Conservation (phyloP, 92 coral and sea anemone genomes). For the Parazoanthus swiftii region DNA sequence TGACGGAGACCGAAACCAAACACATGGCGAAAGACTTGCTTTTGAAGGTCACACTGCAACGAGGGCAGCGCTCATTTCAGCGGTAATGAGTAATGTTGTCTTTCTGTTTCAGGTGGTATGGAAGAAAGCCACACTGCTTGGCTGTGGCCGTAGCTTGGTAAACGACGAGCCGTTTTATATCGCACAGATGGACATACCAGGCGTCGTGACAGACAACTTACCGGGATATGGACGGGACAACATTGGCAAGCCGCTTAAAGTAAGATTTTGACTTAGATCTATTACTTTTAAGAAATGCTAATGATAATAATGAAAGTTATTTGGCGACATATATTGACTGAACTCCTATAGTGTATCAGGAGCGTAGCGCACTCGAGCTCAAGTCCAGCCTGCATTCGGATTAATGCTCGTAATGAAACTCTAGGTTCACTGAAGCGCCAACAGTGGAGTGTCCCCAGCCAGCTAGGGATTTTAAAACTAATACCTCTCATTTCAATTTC, state of each 20-base stretch:
- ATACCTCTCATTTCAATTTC: too few species aligned
- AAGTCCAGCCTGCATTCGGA: too few species aligned
- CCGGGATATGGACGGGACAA: slow-evolving; percentile 61
- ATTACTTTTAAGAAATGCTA: neutral
- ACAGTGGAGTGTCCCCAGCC: too few species aligned
- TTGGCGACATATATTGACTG: neutral
- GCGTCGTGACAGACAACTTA: slow-evolving; percentile 47
- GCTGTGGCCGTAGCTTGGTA: slow-evolving; percentile 72
- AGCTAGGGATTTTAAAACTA: too few species aligned
- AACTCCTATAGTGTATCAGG: neutral
- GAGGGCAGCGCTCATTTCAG: too few species aligned
- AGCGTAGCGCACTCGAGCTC: too few species aligned
- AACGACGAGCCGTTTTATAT: slow-evolving; percentile 84
- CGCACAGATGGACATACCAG: slow-evolving; percentile 81
- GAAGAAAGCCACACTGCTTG: slow-evolving; percentile 68
- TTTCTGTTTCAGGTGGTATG: slow-evolving; percentile 58
- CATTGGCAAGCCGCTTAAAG: slow-evolving; percentile 68
- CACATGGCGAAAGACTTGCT: too few species aligned
- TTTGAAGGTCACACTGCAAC: too few species aligned
- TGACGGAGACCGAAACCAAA: too few species aligned
- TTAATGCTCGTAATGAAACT: too few species aligned
- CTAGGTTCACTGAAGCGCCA: too few species aligned
- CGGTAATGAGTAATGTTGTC: neutral
- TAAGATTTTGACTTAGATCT: slow-evolving; percentile 9
- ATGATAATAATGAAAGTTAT: neutral